Conservation (phyloP, 1,140 invertebrate species). For the Cephus cinctus region DNA sequence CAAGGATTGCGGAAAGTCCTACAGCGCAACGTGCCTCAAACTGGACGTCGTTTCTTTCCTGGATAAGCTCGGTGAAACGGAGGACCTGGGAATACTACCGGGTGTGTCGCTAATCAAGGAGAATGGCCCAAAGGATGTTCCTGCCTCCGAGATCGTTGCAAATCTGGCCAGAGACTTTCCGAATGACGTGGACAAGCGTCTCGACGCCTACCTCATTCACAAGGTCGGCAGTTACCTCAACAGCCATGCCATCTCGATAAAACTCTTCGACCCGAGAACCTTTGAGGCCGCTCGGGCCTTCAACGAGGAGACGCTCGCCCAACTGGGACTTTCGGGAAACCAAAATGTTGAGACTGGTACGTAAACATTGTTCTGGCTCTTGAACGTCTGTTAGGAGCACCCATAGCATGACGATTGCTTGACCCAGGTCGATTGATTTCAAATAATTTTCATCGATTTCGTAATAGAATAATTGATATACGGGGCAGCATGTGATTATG, state of each 20-base stretch:
- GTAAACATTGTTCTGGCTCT: too few relatives aligned
- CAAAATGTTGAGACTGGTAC: constrained; percentile 39
- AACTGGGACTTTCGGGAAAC: constrained; percentile 32
- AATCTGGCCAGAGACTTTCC: constrained; percentile 73
- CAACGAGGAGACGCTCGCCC: constrained; percentile 48
- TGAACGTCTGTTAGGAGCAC: too few relatives aligned
- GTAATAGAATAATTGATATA: constrained; percentile 1
- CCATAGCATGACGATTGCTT: too few relatives aligned
- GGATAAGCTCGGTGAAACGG: constrained; percentile 67
- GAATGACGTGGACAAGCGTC: constrained; percentile 71
- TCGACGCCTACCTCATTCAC: constrained; percentile 73
- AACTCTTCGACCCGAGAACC: constrained; percentile 66
- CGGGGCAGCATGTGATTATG: too few relatives aligned
- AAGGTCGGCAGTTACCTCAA: constrained; percentile 71
- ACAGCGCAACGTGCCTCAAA: constrained; percentile 75
- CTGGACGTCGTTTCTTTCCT: constrained; percentile 76
- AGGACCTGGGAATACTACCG: constrained; percentile 66
- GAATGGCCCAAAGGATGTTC: constrained; percentile 55
- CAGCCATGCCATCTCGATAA: constrained; percentile 71
- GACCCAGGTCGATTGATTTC: too few relatives aligned
- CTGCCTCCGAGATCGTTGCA: constrained; percentile 66
- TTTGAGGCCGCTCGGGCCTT: constrained; percentile 58
- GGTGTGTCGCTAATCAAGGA: constrained; percentile 73
- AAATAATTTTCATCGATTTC: background rate
- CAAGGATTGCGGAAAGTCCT: constrained; percentile 68